A percentile compares a stretch with the other conserved stretches of the same genome.
These are phyloP conservation scores for Abscondita cerata DNA, from an alignment of 2,888 invertebrate species.

Conservation along the genomic window DNA sequence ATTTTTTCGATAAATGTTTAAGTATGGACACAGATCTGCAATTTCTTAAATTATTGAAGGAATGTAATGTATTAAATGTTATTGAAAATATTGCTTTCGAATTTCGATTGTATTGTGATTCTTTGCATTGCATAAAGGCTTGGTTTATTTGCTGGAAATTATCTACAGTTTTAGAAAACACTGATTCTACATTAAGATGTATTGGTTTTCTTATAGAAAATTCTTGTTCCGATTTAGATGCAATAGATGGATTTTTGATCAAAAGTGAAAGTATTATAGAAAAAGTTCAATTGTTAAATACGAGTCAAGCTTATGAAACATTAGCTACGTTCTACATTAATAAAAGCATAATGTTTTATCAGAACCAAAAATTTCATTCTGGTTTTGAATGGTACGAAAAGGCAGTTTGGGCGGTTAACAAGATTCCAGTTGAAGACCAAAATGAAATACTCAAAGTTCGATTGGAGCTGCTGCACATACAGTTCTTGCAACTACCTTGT, in stretches of 20 bases:
- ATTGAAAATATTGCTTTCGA: slow-evolving; percentile 43
- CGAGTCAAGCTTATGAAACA: slow-evolving; percentile 7
- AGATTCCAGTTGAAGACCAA: slow-evolving; percentile 14
- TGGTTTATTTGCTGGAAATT: slow-evolving; percentile 43
- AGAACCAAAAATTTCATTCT: slow-evolving; percentile 19
- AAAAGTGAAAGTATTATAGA: slow-evolving; percentile 23
- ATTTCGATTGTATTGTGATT: slow-evolving; percentile 44
- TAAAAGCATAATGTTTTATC: slow-evolving; percentile 33
- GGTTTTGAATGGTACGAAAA: slow-evolving; percentile 40
- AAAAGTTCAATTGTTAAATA: slow-evolving; percentile 4
- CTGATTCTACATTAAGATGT: slow-evolving; percentile 37
- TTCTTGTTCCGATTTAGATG: slow-evolving; percentile 31
- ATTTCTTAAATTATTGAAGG: slow-evolving; percentile 14
- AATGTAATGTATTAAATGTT: slow-evolving; percentile 30
- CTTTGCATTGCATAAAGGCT: slow-evolving; percentile 39
- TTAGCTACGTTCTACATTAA: slow-evolving; percentile 33
- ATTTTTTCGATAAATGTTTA: slow-evolving; percentile 32
- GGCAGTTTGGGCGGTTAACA: slow-evolving; percentile 37
- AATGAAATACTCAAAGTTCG: slow-evolving; percentile 21
- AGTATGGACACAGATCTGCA: slow-evolving; percentile 8
- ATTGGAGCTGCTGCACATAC: slow-evolving; percentile 37
- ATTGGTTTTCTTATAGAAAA: slow-evolving; percentile 42
- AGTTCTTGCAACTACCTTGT: slow-evolving; percentile 38
- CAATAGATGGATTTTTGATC: slow-evolving; percentile 26
- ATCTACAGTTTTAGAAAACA: slow-evolving; percentile 38